A percentile compares a stretch with the other conserved stretches of the same genome.
These are phyloP conservation scores for Moxostoma hubbsi DNA, from an alignment of 2,797 vertebrate genomes.

Conservation along the genomic window DNA sequence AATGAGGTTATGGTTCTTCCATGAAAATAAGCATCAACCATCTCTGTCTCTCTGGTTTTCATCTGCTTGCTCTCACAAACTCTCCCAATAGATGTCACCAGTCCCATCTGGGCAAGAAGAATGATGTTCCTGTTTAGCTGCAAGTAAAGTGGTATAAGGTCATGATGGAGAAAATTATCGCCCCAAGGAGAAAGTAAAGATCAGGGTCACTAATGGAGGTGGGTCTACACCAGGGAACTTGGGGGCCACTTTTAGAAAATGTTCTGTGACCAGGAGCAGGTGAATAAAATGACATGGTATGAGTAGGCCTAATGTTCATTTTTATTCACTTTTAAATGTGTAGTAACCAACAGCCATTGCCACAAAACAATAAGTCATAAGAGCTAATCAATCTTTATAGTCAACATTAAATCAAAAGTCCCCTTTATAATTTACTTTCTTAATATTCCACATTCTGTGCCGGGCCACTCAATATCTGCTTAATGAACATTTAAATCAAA, in stretches of 20 bases:
- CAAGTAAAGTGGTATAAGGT: slow-evolving; percentile 9
- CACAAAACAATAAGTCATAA: too few relatives aligned
- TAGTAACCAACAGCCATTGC: too few relatives aligned
- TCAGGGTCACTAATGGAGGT: slow-evolving; percentile 18
- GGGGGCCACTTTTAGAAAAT: background rate
- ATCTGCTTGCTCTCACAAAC: slow-evolving; percentile 19
- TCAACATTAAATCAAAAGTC: too few relatives aligned
- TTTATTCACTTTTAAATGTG: too few relatives aligned
- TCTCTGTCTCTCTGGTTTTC: slow-evolving; percentile 35
- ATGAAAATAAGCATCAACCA: slow-evolving; percentile 47
- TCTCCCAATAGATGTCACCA: background rate
- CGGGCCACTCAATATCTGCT: too few relatives aligned
- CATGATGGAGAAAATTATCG: slow-evolving; percentile 23
- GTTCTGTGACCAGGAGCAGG: too few relatives aligned
- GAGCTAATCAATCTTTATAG: too few relatives aligned
- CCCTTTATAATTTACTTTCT: too few relatives aligned
- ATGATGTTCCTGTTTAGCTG: background rate
- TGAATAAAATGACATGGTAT: too few relatives aligned
- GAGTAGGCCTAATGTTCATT: too few relatives aligned
- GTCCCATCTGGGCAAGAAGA: background rate
- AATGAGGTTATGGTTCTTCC: slow-evolving; percentile 49
- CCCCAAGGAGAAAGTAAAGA: slow-evolving; percentile 19
- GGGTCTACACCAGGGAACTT: slow-evolving; percentile 5
- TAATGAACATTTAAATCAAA: too few relatives aligned
- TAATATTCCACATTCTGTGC: too few relatives aligned